Base-by-base conservation (phyloP, 1,140 invertebrate species). In the Drosophila yakuba region DNA sequence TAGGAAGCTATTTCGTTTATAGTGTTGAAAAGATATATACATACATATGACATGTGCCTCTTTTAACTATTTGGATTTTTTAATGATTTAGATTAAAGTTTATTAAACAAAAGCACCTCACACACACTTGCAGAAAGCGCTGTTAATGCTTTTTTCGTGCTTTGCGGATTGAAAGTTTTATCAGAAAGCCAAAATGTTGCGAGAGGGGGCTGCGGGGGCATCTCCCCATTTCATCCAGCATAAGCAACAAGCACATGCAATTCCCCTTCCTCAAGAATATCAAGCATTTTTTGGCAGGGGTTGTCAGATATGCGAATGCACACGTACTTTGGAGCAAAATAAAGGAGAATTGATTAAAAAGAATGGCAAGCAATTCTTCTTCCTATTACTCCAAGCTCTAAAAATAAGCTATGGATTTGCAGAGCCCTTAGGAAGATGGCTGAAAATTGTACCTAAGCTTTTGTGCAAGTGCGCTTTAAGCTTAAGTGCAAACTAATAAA, bases 91-190 rank as follows among this genome's bases (percentile, higher is more conserved):
- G 47, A 52, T 52, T 36, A 50, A 66, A 66, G 47, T 66, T 66
- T 44, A 66, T 68, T 45, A 64, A 66, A 66, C 64, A 66, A 79
- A 80, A 80, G 72, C 78, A 72, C 78, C 55, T 60, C 12, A 44
- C 32, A 57, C 61, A 76, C 41, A 50, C 43, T 35, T 38, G 36
- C 43, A 55, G 78, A 86, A 86, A 86, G 82, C 82, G 64, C 75
- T 75, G 44, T 81, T 72, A 75, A 86, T 82, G 82, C 82, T 86
- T 86, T 85, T 58, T 80, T 67, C 62, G 82, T 85, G 81, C 81
- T 85, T 85, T 63, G 45, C 59, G 62, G 58, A 82, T 86, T 78
- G 82, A 81, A 86, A 86, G 74, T 88, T 88, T 86, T 79, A 86
- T 76, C 75, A 79, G 51, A 86, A 75, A 76, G 73, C 74, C 74